These are phyloP conservation scores for Blennius ocellaris DNA, from an alignment of 2,113 vertebrate species.

Conservation along the genomic window DNA sequence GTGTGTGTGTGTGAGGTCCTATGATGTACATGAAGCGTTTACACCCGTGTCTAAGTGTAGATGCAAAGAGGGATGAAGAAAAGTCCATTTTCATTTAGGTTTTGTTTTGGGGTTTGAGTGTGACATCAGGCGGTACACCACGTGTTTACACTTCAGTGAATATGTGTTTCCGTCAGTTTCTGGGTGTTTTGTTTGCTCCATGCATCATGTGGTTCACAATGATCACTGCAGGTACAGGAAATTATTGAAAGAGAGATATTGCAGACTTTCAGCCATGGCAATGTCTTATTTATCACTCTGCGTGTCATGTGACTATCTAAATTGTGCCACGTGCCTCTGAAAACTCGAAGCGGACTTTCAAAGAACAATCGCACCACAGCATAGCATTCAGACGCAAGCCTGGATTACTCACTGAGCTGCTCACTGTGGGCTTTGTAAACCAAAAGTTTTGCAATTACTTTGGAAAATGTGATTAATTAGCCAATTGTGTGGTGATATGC, in stretches of 20 bases:
- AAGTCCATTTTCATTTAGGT: too few species aligned
- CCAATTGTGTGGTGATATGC: too few species aligned
- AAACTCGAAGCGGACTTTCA: not conserved
- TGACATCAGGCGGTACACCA: constrained; percentile 1
- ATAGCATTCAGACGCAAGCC: too few species aligned
- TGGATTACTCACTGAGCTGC: too few species aligned
- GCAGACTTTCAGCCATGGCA: not conserved
- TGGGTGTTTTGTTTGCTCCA: not conserved
- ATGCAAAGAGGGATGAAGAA: too few species aligned
- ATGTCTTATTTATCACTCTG: constrained; percentile 23
- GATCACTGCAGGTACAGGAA: not conserved
- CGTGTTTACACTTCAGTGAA: constrained; percentile 14
- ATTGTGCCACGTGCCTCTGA: not conserved
- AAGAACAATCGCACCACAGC: not conserved
- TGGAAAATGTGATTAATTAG: too few species aligned
- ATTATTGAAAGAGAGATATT: not conserved
- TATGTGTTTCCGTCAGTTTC: not conserved
- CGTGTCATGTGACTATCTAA: not conserved
- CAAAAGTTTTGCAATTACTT: too few species aligned
- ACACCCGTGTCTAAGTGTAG: too few species aligned
- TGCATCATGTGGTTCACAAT: not conserved
- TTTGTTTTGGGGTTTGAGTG: too few species aligned
- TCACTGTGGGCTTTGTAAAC: too few species aligned
- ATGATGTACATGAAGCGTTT: constrained; percentile 11
- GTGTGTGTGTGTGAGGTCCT: constrained; percentile 9